Evolutionary conservation across 2,113 vertebrate species (phyloP), one percentile per base, ranked within the genome.

Genomic region (Axis porcinus): DNA sequence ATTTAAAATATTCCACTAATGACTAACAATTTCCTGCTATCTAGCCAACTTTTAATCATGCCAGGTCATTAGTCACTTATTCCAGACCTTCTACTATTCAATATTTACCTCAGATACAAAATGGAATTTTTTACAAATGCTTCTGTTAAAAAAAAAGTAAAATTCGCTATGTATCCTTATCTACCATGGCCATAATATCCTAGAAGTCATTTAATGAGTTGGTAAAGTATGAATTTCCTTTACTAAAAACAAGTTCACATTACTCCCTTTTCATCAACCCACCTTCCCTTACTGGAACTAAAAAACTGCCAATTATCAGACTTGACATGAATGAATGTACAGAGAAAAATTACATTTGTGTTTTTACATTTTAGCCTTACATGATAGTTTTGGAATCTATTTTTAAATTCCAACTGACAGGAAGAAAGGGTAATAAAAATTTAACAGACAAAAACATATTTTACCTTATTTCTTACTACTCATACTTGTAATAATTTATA

Each of bases 1-100:
- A 97, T 87, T 97, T 96, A 97, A 98, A 98, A 98, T 97, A 97
- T 98, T 97, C 95, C 97, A 98, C 47, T 52, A 97, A 92, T 91
- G 93, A 98, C 95, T 97, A 97, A 91, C 36, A 79, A 97, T 85
- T 97, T 97, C 95, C 97, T 95, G 64, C 19, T 76, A 89, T 23
- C 55, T 70, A 92, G 97, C 97, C 97, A 97, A 96, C 70, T 95
- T 83, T 78, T 76, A 95, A 89, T 96, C 86, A 60, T 84, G 96
- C 95, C 96, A 98, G 76, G 81, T 25, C 67, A 96, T 96, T 95
- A 96, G 89, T 98, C 98, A 98, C 74, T 96, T 96, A 92, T 95
- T 95, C 98, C 97, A 97, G 64, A 94, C 90, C 76, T 86, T 94
- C 45, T 95, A 92, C 96, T 94, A 96, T 83, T 87, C 96, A 97